Conservation (phyloP, 2,113 vertebrate genomes). For the Catharus minimus region DNA sequence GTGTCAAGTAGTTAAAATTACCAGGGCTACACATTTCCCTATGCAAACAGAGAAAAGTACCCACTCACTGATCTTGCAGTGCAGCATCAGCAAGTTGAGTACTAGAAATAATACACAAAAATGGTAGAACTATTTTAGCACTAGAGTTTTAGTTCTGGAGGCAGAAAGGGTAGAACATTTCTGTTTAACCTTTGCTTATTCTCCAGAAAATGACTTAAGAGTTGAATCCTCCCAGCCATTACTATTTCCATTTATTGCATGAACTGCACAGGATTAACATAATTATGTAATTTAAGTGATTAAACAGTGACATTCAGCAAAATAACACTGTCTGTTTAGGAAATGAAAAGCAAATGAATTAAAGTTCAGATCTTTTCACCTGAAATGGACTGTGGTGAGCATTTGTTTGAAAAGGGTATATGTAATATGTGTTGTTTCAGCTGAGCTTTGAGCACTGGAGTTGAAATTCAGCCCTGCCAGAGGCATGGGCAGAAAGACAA, state of each 20-base stretch:
- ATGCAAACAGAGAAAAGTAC: neutral
- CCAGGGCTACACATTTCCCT: neutral
- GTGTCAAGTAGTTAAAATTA: neutral
- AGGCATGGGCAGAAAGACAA: neutral
- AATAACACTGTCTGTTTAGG: neutral
- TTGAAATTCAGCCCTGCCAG: neutral
- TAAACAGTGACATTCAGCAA: conserved; percentile 21
- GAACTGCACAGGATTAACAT: neutral
- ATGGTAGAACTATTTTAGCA: neutral
- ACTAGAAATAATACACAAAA: neutral
- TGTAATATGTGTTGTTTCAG: neutral
- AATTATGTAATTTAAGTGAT: conserved; percentile 10
- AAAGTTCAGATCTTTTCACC: conserved; percentile 4
- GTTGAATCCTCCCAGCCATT: neutral
- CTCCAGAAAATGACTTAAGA: neutral
- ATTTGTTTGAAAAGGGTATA: neutral
- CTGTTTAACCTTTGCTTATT: neutral
- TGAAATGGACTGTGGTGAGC: neutral
- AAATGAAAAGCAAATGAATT: conserved; percentile 32
- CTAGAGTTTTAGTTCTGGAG: neutral
- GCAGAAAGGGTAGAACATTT: neutral
- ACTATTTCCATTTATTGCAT: neutral
- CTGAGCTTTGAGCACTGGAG: neutral
- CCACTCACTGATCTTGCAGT: neutral
- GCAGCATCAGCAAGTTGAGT: neutral